phyloP scores from a whole-genome alignment of 1,140 invertebrate genomes.

The Nasonia giraulti region DNA sequence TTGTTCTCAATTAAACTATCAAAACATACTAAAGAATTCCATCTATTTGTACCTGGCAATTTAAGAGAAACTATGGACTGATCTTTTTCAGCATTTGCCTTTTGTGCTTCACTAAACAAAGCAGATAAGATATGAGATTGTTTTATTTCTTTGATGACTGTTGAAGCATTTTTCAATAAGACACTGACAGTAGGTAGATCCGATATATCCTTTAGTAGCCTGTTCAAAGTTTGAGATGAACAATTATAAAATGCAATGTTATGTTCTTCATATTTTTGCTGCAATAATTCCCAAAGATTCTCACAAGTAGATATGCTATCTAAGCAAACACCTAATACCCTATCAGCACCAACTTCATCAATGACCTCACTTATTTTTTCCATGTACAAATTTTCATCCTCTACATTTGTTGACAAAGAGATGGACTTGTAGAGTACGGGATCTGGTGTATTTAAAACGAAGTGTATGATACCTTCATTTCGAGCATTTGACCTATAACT shows the following conservation, averaged over 20 bases:
- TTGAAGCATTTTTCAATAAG: conserved; percentile 53
- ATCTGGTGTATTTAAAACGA: conserved; percentile 60
- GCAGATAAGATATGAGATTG: conserved; percentile 53
- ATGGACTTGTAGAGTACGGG: conserved; percentile 61
- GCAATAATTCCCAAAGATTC: conserved; percentile 54
- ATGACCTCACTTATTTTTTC: conserved; percentile 57
- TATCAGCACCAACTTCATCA: conserved; percentile 58
- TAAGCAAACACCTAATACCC: conserved; percentile 58
- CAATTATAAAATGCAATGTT: conserved; percentile 55
- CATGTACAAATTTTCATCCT: conserved; percentile 57
- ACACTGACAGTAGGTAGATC: conserved; percentile 43
- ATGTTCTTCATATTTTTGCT: conserved; percentile 55
- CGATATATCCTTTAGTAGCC: conserved; percentile 52
- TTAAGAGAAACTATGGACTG: conserved; percentile 47
- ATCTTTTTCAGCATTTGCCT: conserved; percentile 38
- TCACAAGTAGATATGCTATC: conserved; percentile 60
- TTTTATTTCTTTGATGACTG: conserved; percentile 56
- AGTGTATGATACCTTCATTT: conserved; percentile 61
- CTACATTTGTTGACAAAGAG: conserved; percentile 52
- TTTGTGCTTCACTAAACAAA: conserved; percentile 46
- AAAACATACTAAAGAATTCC: conserved; percentile 55
- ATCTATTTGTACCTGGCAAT: conserved; percentile 52
- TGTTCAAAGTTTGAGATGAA: conserved; percentile 53
- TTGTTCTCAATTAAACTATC: conserved; percentile 57
- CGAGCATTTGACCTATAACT: conserved; percentile 63